These are phyloP conservation scores for Minunthozetes semirufus DNA, from an alignment of 2,888 invertebrate genomes.

Conservation along the genomic window DNA sequence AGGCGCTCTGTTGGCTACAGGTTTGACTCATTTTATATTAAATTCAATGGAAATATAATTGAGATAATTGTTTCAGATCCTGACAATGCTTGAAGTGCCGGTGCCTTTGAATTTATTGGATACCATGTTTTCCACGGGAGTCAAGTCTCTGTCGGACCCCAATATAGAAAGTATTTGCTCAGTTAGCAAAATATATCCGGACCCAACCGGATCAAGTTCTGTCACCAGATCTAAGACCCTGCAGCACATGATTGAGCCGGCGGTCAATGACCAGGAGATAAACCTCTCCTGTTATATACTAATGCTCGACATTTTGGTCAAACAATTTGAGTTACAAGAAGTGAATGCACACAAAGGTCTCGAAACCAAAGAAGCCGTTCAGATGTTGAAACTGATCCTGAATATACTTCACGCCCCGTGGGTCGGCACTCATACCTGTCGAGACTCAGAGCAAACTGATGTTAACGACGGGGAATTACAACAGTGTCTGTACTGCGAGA, in stretches of 20 bases:
- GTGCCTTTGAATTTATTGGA: slow-evolving; percentile 80
- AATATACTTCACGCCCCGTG: slow-evolving; percentile 58
- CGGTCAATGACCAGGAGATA: slow-evolving; percentile 46
- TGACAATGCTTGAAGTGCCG: slow-evolving; percentile 80
- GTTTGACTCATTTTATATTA: slow-evolving; percentile 48
- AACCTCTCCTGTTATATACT: slow-evolving; percentile 91
- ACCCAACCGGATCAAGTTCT: background rate
- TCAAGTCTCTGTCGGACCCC: slow-evolving; percentile 51
- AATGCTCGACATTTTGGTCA: slow-evolving; percentile 88
- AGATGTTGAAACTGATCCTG: slow-evolving; percentile 64
- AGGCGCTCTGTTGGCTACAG: slow-evolving; percentile 81
- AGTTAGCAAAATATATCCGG: background rate
- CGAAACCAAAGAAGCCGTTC: slow-evolving; percentile 63
- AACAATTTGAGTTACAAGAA: slow-evolving; percentile 85
- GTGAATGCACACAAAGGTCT: slow-evolving; percentile 72
- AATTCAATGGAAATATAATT: background rate
- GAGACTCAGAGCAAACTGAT: background rate
- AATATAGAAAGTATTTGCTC: background rate
- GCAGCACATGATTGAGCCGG: background rate
- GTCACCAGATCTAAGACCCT: background rate
- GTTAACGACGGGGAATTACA: slow-evolving; percentile 50
- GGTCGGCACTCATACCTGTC: slow-evolving; percentile 34
- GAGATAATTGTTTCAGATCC: slow-evolving; percentile 47
- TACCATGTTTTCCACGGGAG: slow-evolving; percentile 81
- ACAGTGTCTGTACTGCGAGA: slow-evolving; percentile 87